A percentile compares a stretch with the other conserved stretches of the same genome.
phyloP scores from a whole-genome alignment of 2,113 vertebrate genomes.

The Corythaixoides concolor region DNA sequence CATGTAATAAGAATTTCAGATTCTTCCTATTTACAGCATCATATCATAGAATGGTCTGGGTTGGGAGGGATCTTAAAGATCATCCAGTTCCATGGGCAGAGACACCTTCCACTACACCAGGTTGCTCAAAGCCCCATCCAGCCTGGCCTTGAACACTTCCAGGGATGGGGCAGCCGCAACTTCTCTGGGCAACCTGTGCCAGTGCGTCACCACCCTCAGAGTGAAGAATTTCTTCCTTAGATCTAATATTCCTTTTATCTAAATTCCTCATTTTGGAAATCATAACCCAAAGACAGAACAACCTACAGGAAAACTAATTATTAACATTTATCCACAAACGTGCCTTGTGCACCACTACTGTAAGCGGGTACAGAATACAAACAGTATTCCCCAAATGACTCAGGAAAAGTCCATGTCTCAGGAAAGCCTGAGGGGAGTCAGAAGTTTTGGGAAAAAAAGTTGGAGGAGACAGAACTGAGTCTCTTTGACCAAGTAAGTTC shows the following conservation, averaged over 20 bases:
- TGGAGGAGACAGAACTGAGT: neutral
- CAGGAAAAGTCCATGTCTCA: neutral
- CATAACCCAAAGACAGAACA: neutral
- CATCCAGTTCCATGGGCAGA: too few species aligned
- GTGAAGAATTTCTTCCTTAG: too few species aligned
- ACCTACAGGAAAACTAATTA: neutral
- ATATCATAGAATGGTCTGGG: too few species aligned
- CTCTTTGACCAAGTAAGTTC: neutral
- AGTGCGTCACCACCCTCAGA: too few species aligned
- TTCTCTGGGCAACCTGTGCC: too few species aligned
- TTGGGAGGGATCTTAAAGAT: too few species aligned
- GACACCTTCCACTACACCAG: too few species aligned
- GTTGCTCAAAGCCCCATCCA: too few species aligned
- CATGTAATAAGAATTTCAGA: neutral
- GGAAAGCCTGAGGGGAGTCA: neutral
- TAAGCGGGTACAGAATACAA: neutral
- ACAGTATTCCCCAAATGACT: neutral
- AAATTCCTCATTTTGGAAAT: neutral
- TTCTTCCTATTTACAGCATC: neutral
- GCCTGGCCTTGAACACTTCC: too few species aligned
- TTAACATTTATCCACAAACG: neutral
- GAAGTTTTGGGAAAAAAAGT: neutral
- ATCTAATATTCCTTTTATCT: too few species aligned
- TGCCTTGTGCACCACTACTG: neutral
- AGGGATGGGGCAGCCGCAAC: too few species aligned